Conservation (phyloP, 2,113 vertebrate species). For the Neotragus pygmaeus region DNA sequence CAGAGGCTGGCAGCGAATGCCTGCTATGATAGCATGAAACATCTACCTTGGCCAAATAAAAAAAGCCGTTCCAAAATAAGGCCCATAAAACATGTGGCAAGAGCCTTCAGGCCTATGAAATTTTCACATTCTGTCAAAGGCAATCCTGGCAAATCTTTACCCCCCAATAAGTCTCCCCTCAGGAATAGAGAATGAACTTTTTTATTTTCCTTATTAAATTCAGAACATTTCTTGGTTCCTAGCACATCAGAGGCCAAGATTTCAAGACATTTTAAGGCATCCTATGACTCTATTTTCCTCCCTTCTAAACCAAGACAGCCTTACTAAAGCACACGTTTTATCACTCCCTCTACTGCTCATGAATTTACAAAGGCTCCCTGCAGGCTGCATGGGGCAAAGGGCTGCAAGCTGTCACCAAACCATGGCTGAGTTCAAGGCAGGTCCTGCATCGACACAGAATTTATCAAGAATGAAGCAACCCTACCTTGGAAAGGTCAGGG, state of each 20-base stretch:
- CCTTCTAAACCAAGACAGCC: not conserved
- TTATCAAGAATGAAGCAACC: not conserved
- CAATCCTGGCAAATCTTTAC: not conserved
- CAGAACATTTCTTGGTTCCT: not conserved
- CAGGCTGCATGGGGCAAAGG: not conserved
- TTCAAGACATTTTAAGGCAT: not conserved
- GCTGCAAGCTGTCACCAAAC: not conserved
- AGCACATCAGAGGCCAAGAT: not conserved
- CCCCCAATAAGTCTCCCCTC: not conserved
- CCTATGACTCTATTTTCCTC: not conserved
- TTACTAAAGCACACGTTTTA: not conserved
- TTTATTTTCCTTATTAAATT: constrained; percentile 15
- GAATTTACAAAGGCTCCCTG: not conserved
- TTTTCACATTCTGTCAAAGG: not conserved
- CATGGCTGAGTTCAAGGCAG: not conserved
- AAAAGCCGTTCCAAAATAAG: constrained; percentile 1
- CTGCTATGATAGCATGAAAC: not conserved
- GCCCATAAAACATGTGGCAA: not conserved
- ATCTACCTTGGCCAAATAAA: not conserved
- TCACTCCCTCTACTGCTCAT: not conserved
- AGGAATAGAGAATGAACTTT: not conserved
- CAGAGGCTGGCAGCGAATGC: not conserved
- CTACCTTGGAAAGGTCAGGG: not conserved
- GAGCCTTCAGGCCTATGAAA: not conserved
- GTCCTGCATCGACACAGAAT: not conserved